phyloP scores from a whole-genome alignment of 2,797 vertebrate species.

The Ctenopoma kingsleyae region DNA sequence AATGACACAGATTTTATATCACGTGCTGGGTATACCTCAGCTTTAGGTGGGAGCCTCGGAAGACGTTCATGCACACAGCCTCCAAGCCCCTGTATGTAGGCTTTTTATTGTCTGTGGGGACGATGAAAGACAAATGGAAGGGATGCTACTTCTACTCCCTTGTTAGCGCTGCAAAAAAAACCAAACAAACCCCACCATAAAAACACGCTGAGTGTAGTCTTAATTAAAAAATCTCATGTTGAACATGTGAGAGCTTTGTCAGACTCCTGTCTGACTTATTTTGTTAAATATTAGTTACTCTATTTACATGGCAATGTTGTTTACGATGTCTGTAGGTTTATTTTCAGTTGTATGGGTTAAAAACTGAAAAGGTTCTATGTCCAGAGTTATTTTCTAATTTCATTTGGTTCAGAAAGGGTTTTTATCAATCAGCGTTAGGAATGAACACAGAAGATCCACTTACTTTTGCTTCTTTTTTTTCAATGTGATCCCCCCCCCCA shows the following conservation, averaged over 20 bases:
- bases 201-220: conserved; percentile 27
- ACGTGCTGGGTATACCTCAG: conserved; percentile 74
- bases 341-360: too few relatives aligned
- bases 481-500: too few relatives aligned
- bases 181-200: too few relatives aligned
- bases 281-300: not conserved
- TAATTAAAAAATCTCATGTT: conserved; percentile 27
- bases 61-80: conserved; percentile 62
- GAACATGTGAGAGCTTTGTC: conserved; percentile 3
- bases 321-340: too few relatives aligned
- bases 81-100: conserved; percentile 49
- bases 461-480: too few relatives aligned
- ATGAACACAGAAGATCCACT: too few relatives aligned
- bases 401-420: too few relatives aligned
- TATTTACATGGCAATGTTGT: not conserved
- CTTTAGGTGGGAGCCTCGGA: conserved; percentile 66
- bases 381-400: too few relatives aligned
- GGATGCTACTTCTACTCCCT: conserved; percentile 47
- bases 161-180: conserved; percentile 64
- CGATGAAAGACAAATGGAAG: conserved; percentile 77
- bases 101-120: conserved; percentile 72
- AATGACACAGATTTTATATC: conserved; percentile 75
- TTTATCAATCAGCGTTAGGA: too few relatives aligned
- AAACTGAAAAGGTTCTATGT: too few relatives aligned
- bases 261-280: not conserved